Conservation (phyloP, 2,888 invertebrate species). For the Cataglyphis albicans region DNA sequence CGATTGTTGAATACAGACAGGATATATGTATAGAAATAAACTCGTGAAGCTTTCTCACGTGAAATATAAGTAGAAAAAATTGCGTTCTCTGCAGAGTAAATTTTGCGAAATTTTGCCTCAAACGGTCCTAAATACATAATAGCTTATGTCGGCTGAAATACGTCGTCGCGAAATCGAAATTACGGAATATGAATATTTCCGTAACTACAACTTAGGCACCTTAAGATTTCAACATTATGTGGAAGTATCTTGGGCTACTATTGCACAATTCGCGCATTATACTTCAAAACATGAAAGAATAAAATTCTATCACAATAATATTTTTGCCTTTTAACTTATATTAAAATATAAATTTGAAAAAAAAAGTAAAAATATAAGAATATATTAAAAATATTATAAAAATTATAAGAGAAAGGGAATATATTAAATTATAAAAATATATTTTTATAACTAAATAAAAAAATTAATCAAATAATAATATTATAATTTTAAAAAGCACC, state of each 20-base stretch:
- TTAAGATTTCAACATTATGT: not conserved
- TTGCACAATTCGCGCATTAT: not conserved
- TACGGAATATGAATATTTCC: conserved; percentile 21
- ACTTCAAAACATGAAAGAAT: not conserved
- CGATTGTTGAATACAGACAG: conserved; percentile 54
- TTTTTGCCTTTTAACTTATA: not conserved
- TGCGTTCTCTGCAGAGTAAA: conserved; percentile 34
- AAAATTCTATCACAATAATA: not conserved
- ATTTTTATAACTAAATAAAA: not conserved
- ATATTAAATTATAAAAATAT: not conserved
- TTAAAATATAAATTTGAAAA: not conserved
- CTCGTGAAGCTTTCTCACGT: conserved; percentile 61
- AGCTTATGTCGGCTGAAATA: conserved; percentile 55
- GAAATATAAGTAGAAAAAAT: conserved; percentile 58
- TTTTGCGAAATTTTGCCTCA: conserved; percentile 47
- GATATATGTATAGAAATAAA: conserved; percentile 63
- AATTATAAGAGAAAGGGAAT: no score
- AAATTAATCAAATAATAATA: not conserved
- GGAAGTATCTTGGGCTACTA: not conserved
- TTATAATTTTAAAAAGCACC: not conserved
- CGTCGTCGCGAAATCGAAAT: conserved; percentile 42
- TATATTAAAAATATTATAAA: not conserved
- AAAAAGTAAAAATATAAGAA: not conserved
- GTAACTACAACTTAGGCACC: not conserved
- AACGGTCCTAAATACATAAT: conserved; percentile 66